Percentiles rank a stretch among this genome's conserved stretches.
phyloP scores from a whole-genome alignment of 2,888 invertebrate species.

The Matsumyia berberina region DNA sequence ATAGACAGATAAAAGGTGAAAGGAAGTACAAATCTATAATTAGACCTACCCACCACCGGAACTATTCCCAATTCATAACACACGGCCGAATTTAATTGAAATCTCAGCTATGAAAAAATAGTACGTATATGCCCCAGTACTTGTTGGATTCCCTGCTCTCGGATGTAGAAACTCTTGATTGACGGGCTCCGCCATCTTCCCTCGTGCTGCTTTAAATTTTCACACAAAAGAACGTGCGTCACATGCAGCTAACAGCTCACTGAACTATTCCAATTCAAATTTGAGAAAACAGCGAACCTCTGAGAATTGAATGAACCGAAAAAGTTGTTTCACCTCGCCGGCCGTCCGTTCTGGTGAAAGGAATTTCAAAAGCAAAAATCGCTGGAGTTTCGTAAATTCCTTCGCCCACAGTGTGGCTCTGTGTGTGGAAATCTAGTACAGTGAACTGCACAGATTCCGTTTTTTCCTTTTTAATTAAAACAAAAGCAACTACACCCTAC shows the following conservation, averaged over 20 bases:
- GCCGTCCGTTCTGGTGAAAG: neutral
- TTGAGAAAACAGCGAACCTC: slow-evolving; percentile 10
- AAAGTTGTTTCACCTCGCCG: neutral
- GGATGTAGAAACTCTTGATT: slow-evolving; percentile 10
- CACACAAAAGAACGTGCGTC: slow-evolving; percentile 29
- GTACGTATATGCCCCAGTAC: slow-evolving; percentile 47
- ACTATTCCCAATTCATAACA: slow-evolving; percentile 30
- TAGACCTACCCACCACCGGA: slow-evolving; percentile 44
- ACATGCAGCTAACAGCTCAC: slow-evolving; percentile 28
- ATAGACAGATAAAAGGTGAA: slow-evolving; percentile 24
- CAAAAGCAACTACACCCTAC: slow-evolving; percentile 30
- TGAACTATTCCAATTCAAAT: slow-evolving; percentile 39
- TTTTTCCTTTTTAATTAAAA: slow-evolving; percentile 65
- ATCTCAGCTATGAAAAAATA: slow-evolving; percentile 7
- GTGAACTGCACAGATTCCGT: slow-evolving; percentile 58
- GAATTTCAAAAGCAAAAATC: slow-evolving; percentile 36
- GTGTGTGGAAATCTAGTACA: slow-evolving; percentile 33
- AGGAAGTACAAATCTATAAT: slow-evolving; percentile 26
- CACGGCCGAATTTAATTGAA: slow-evolving; percentile 29
- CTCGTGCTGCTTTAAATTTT: slow-evolving; percentile 39
- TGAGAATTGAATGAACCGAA: slow-evolving; percentile 51
- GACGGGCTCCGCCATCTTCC: neutral
- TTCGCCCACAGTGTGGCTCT: neutral
- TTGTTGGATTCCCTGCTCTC: slow-evolving; percentile 21
- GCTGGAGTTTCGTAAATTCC: slow-evolving; percentile 29